phyloP scores from a whole-genome alignment of 2,113 vertebrate genomes.

The Circaetus cinerascens region DNA sequence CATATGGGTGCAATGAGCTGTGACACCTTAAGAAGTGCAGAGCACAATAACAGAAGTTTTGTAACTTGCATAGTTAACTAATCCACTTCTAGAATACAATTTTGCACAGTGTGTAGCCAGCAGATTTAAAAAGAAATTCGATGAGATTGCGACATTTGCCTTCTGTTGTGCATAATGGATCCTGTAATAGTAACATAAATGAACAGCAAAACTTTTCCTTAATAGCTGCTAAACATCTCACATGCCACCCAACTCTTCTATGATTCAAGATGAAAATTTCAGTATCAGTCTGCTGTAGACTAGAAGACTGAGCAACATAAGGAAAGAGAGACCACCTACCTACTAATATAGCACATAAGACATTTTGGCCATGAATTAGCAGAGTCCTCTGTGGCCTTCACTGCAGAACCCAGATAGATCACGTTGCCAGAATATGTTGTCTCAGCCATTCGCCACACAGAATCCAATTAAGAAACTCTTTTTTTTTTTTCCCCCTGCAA shows the following conservation, averaged over 20 bases:
- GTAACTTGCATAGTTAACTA: neutral
- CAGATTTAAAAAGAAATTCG: neutral
- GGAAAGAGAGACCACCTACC: neutral
- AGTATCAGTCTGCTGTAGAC: neutral
- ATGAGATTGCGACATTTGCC: constrained; percentile 19
- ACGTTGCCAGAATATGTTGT: neutral
- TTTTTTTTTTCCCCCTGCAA: neutral
- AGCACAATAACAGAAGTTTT: constrained; percentile 12
- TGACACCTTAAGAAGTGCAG: constrained; percentile 10
- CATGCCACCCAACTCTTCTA: neutral
- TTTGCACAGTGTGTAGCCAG: neutral
- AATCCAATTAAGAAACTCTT: neutral
- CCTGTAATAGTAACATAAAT: neutral
- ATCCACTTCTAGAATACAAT: neutral
- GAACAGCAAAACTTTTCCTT: neutral
- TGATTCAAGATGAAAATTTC: neutral
- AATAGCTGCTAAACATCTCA: neutral
- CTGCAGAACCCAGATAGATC: neutral
- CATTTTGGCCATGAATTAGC: neutral
- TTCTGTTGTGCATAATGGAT: constrained; percentile 27
- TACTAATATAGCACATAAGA: neutral
- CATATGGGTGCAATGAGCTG: constrained; percentile 18
- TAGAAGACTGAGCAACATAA: neutral
- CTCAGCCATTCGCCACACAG: neutral
- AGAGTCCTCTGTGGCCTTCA: neutral